These are phyloP conservation scores for Blomia tropicalis DNA, from an alignment of 2,888 invertebrate species.

Conservation along the genomic window DNA sequence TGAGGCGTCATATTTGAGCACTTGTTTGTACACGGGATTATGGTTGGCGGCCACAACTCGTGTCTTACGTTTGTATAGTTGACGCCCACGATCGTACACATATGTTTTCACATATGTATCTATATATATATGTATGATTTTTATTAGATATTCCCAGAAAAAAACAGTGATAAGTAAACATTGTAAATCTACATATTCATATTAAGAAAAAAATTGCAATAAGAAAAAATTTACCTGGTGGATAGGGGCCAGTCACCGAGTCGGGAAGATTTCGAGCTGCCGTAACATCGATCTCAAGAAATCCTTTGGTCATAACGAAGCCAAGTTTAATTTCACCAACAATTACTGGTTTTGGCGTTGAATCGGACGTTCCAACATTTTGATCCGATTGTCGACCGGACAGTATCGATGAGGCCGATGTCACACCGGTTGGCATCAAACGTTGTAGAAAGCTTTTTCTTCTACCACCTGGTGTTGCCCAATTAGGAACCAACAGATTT, in stretches of 20 bases:
- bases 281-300: constrained; percentile 69
- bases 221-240: constrained; percentile 39
- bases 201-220: not conserved
- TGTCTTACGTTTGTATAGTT: constrained; percentile 80
- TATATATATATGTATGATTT: no score
- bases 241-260: constrained; percentile 42
- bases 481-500: not conserved
- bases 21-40: constrained; percentile 72
- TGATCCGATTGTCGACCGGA: not conserved
- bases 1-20: constrained; percentile 55
- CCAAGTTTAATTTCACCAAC: constrained; percentile 63
- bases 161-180: not conserved
- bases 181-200: no score
- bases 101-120: constrained; percentile 91
- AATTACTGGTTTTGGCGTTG: not conserved
- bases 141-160: not conserved
- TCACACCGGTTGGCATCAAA: not conserved
- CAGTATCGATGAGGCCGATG: not conserved
- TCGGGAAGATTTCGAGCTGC: constrained; percentile 50
- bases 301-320: constrained; percentile 74
- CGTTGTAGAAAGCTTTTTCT: not conserved
- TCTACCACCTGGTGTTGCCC: not conserved
- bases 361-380: not conserved
- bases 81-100: constrained; percentile 67
- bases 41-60: constrained; percentile 60